Evolutionary conservation across 2,888 invertebrate species (phyloP).

Genomic region (Latrodectus elegans): DNA sequence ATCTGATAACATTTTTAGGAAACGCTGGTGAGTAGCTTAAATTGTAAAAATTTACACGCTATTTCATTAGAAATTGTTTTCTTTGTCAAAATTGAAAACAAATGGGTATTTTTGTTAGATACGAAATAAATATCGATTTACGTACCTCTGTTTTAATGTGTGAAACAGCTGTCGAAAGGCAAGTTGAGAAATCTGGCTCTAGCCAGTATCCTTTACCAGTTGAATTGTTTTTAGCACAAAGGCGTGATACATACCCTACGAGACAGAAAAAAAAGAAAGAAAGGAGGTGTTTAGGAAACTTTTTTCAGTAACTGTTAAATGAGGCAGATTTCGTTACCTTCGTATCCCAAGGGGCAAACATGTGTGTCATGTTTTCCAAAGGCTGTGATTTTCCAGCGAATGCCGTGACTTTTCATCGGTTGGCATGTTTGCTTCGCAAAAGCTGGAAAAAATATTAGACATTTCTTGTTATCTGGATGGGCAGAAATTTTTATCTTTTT

Average conservation of each 20-base stretch:
- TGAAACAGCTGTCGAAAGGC: not conserved
- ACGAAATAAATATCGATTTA: not conserved
- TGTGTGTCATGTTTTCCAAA: conserved; percentile 3
- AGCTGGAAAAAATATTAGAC: not conserved
- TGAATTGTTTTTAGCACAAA: not conserved
- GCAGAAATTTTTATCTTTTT: too few relatives aligned
- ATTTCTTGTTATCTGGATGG: too few relatives aligned
- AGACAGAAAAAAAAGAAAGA: not conserved
- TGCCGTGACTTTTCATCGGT: not conserved
- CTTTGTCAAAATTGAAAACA: too few relatives aligned
- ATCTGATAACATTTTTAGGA: too few relatives aligned
- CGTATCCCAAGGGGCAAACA: conserved; percentile 12
- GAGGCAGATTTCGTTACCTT: conserved; percentile 10
- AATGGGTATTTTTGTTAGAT: not conserved
- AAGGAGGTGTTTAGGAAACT: not conserved
- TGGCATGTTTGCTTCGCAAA: not conserved
- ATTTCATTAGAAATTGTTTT: too few relatives aligned
- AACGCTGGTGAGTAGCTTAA: too few relatives aligned
- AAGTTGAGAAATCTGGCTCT: conserved; percentile 23
- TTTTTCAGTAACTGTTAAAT: not conserved
- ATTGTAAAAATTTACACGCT: too few relatives aligned
- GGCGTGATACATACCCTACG: conserved; percentile 11
- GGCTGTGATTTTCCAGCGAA: conserved; percentile 24
- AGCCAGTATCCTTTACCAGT: not conserved
- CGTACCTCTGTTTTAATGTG: conserved; percentile 18